These are phyloP conservation scores for Typhlomys cinereus DNA, from an alignment of 2,113 vertebrate species.

Conservation along the genomic window DNA sequence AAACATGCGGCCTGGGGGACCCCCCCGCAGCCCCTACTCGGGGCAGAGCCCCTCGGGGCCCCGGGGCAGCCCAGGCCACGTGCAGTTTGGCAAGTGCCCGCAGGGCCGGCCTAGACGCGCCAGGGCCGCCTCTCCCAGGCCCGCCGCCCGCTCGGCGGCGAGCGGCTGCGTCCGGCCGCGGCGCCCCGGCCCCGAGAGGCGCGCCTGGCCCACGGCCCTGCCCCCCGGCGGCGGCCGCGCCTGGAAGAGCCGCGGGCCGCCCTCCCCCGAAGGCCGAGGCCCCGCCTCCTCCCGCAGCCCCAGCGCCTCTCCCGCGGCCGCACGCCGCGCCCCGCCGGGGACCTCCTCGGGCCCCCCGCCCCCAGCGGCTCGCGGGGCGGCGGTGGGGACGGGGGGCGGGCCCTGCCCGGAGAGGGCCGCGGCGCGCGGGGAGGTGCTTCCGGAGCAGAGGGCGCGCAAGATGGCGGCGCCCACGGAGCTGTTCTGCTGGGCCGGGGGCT, in stretches of 20 bases:
- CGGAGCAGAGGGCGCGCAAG: conserved; percentile 81
- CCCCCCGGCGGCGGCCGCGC: neutral
- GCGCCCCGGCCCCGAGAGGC: neutral
- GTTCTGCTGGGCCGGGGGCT: conserved; percentile 88
- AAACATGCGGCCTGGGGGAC: conserved; percentile 76
- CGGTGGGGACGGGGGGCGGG: neutral
- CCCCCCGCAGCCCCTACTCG: conserved; percentile 7
- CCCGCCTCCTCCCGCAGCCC: neutral
- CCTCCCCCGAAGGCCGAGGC: neutral
- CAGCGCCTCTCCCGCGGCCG: accelerated
- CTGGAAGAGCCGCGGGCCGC: neutral
- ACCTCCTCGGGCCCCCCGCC: neutral
- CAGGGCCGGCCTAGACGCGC: neutral
- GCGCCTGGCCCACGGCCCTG: neutral
- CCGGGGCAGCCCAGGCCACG: conserved; percentile 30
- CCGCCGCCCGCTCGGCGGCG: neutral
- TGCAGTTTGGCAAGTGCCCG: conserved; percentile 66
- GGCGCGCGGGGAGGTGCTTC: conserved; percentile 69
- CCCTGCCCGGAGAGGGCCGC: accelerated
- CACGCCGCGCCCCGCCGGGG: neutral
- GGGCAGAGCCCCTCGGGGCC: conserved; percentile 42
- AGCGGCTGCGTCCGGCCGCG: neutral
- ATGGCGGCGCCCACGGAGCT: conserved; percentile 92
- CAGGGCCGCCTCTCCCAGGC: neutral
- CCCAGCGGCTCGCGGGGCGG: accelerated